Evolutionary conservation across 2,888 invertebrate genomes (phyloP), one percentile per base, ranked within the genome.

Genomic region (Ephialtes manifestator): DNA sequence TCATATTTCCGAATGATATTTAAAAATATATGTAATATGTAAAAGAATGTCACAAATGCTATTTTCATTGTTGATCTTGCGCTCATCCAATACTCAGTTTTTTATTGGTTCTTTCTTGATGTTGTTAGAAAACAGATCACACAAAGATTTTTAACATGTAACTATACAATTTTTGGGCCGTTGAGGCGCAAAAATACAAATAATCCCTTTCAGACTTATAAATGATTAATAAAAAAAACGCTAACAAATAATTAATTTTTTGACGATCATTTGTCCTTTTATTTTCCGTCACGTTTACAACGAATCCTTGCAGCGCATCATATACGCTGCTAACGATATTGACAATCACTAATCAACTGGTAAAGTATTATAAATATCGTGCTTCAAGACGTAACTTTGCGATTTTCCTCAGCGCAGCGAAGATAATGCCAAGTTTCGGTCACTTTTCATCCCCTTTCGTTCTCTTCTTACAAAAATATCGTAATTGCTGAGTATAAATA

Each of bases 281-380:
- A 67, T 58, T 48, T 18, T 31, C 18, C 68, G 68, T 28, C 46
- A 46, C 67, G 53, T 68, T 58, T 63, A 77, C 31, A 72, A 72
- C 20, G 58, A 58, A 58, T 20, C n/a, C 15, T 35, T n/a, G 7
- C n/a, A n/a, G 35, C 35, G 15, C n/a, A 63, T 63, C 31, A 13
- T n/a, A 18, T 67, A 15, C 39, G 24, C 68, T 39, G 53, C 43
- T 43, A 43, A 53, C 13, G 72, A 39, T 72, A 31, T 67, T 74
- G 53, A 67, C 18, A 74, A 53, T 81, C 28, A 67, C 43, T 20
- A 48, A 65, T 80, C 81, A 68, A 81, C 67, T 81, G 58, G 81
- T 65, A 68, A 55, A 74, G 39, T 55, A 74, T 81, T 24, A 20
- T 55, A 39, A 35, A 18, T 55, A 55, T 71, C 31, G 13, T 70